These are phyloP conservation scores for Hiodon alosoides DNA, from an alignment of 2,113 vertebrate species.

Conservation along the genomic window DNA sequence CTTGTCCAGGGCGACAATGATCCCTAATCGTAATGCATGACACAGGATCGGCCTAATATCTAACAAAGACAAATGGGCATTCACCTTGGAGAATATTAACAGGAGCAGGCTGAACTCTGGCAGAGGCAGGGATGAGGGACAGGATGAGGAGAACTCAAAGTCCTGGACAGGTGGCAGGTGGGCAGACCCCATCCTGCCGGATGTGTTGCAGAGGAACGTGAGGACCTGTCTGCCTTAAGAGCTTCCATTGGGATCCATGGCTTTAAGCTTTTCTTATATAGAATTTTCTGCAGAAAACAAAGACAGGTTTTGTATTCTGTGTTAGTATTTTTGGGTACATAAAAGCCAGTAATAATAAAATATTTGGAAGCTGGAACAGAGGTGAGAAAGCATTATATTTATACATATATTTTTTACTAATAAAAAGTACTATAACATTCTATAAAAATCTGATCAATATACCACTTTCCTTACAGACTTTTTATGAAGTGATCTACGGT, in stretches of 20 bases:
- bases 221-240: background rate
- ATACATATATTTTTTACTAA: too few species aligned
- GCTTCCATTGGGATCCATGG: background rate
- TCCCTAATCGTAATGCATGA: conserved; percentile 38
- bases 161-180: conserved; percentile 11
- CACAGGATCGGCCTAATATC: conserved; percentile 29
- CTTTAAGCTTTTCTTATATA: too few species aligned
- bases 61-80: conserved; percentile 29
- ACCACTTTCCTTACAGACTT: background rate
- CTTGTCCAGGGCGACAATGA: conserved; percentile 36
- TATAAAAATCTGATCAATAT: background rate
- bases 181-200: background rate
- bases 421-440: too few species aligned
- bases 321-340: background rate
- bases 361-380: background rate
- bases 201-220: background rate
- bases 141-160: background rate
- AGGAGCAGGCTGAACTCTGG: background rate
- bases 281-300: background rate
- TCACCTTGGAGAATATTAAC: conserved; percentile 20
- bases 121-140: background rate
- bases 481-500: too few species aligned
- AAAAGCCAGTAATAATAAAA: background rate
- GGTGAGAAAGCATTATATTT: background rate
- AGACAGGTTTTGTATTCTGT: background rate